Percentiles rank a stretch among this genome's conserved stretches.
These are phyloP conservation scores for Scaptomyza reducta DNA, from an alignment of 2,888 invertebrate genomes.

Conservation along the genomic window DNA sequence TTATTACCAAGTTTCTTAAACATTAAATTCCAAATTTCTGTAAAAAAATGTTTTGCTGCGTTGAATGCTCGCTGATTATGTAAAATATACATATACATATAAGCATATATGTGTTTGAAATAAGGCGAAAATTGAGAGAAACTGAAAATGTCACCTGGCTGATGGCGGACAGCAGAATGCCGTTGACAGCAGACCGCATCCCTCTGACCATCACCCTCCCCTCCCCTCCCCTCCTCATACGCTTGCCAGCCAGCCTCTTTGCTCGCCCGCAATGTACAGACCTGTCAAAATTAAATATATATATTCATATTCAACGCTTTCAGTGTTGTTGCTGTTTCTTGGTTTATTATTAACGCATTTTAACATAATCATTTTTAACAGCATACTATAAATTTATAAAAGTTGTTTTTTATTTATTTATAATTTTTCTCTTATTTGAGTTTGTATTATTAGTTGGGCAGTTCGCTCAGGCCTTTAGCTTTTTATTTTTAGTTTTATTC, in stretches of 20 bases:
- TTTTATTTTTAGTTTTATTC: slow-evolving; percentile 78
- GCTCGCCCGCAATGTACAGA: slow-evolving; percentile 39
- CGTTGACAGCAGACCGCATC: slow-evolving; percentile 9
- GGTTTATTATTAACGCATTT: slow-evolving; percentile 46
- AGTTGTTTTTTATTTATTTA: slow-evolving; percentile 18
- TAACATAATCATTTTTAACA: slow-evolving; percentile 53
- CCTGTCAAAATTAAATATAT: slow-evolving; percentile 68
- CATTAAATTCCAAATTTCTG: neutral
- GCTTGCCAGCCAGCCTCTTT: slow-evolving; percentile 1
- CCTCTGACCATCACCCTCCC: neutral
- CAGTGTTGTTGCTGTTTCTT: slow-evolving; percentile 35
- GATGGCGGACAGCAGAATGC: slow-evolving; percentile 5
- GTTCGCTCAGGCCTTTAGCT: slow-evolving; percentile 73
- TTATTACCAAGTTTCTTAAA: neutral
- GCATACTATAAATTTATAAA: slow-evolving; percentile 14
- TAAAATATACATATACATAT: slow-evolving; percentile 49
- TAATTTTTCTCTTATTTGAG: slow-evolving; percentile 19
- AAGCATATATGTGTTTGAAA: slow-evolving; percentile 19
- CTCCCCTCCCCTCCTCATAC: no score
- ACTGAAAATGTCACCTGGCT: slow-evolving; percentile 73
- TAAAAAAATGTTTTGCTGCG: slow-evolving; percentile 24
- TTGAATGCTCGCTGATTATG: slow-evolving; percentile 67
- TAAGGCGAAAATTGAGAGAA: slow-evolving; percentile 22
- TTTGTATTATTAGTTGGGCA: slow-evolving; percentile 30
- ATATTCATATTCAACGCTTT: slow-evolving; percentile 8